These are phyloP conservation scores for Hoplodrina blanda DNA, from an alignment of 2,888 invertebrate species.

Conservation along the genomic window DNA sequence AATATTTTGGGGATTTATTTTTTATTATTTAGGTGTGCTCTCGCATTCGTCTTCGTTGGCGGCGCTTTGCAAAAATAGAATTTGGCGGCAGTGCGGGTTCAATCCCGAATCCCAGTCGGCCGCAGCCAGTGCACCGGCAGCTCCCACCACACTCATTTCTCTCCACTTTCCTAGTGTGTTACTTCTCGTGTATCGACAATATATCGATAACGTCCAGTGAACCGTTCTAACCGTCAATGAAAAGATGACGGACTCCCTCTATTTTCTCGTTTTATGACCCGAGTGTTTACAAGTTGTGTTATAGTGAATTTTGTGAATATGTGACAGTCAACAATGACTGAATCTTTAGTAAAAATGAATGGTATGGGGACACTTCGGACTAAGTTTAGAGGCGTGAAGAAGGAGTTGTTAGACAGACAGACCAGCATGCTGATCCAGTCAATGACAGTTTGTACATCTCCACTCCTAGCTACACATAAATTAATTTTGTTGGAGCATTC, in stretches of 20 bases:
- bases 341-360: constrained; percentile 79
- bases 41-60: constrained; percentile 84
- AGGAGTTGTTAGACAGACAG: constrained; percentile 93
- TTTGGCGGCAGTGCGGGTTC: constrained; percentile 87
- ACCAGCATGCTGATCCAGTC: constrained; percentile 94
- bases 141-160: constrained; percentile 81
- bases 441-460: constrained; percentile 94
- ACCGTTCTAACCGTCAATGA: constrained; percentile 19
- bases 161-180: constrained; percentile 64
- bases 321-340: constrained; percentile 61
- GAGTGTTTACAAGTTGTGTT: constrained; percentile 42
- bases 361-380: constrained; percentile 91
- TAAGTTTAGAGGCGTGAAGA: constrained; percentile 94
- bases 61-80: constrained; percentile 90
- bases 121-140: constrained; percentile 84
- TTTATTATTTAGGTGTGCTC: constrained; percentile 83
- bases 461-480: constrained; percentile 8
- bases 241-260: constrained; percentile 35
- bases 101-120: constrained; percentile 84
- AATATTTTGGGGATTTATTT: constrained; percentile 77
- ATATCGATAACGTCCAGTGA: constrained; percentile 23
- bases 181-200: constrained; percentile 24
- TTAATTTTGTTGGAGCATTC: neutral
- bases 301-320: constrained; percentile 67
- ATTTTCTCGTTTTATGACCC: constrained; percentile 23